Base-by-base conservation (phyloP, 2,113 vertebrate species). In the Phoenicopterus ruber region DNA sequence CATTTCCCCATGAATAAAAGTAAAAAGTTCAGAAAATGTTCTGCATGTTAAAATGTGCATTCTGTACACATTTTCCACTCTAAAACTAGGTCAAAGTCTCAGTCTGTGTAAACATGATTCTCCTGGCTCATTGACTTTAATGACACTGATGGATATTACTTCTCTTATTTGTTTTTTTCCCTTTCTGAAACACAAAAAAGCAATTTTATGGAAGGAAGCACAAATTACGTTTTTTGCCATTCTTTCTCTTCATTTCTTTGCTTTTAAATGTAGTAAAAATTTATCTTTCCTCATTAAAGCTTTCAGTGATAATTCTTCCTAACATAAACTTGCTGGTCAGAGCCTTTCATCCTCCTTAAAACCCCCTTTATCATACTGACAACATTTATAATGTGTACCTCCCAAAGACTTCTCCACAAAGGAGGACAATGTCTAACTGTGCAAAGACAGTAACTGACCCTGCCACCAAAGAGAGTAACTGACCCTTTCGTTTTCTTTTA, bases 21-120 rank as follows among this genome's bases (percentile, higher is more conserved):
- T 10, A 36, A 81, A 32, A 85, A 58, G 17, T 44, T 82, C 42
- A 82, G 10, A 15, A 89, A 83, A 9, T 26, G 7, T 19, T 52
- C 34, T 55, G n/a, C 38, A 67, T 4, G 2, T 67, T 81, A 83
- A 83, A 67, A 74, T 36, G 50, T 69, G 16, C 13, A 59, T 79
- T 74, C 66, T 81, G 65, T 55, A 71, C 21, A 71, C 31, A 83
- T 78, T 92, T 94, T 86, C 73, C 32, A 29, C 40, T 66, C 47
- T 77, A 90, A 95, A 95, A 84, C 21, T 84, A 74, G 69, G 69
- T 81, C 69, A 77, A 92, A 94, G 61, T 87, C 44, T 82, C 63
- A 61, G 69, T 73, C 52, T 86, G 19, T 77, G 15, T 82, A 96
- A 91, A 93, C 47, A 78, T 13, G 1, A 61, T 34, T 89, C 40